Evolutionary conservation across 2,888 invertebrate species (phyloP), one percentile per base, ranked within the genome.

Genomic region (Chrysolina americana): DNA sequence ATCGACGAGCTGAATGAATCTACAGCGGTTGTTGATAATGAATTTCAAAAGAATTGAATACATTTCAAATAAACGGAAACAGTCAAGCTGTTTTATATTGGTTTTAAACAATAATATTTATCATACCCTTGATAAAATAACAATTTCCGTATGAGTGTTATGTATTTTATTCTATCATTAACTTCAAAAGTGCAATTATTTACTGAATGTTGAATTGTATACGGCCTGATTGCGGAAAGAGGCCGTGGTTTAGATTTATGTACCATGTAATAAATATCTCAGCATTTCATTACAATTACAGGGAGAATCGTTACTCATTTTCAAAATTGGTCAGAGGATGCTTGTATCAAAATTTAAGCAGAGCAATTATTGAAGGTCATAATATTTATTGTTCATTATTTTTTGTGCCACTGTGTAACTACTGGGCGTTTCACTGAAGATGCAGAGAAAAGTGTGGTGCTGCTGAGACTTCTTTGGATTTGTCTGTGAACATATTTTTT

Each of bases 21-120:
- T 36, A 36, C 36, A 8, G 36, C 36, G 36, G 36, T 8, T 36
- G 36, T 36, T 36, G 36, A 36, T 36, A 36, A 36, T 53, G 53
- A 21, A 21, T 53, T 17, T 11, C 53, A 19, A 3, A 53, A 3
- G 21, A 11, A 53, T 21, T 11, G 13, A 4, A 21, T 17, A 9
- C 17, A 21, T 53, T 23, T 53, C 5, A 53, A 53, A 53, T 53
- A 53, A 53, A 53, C 53, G 21, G 21, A 53, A 21, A 21, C 13
- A 11, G 19, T 59, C 36, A 28, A n/a, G 13, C 36, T 59, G 23
- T 59, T 59, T 59, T 28, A 36, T 59, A 59, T 28, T 6, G 13
- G 15, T 59, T 28, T 28, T 28, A 2, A 10, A n/a, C 59, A 59
- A 59, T 59, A 59, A 59, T 59, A 59, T 59, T 59, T 59, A 59